Base-by-base conservation (phyloP, 2,113 vertebrate species). In the Pardalotus punctatus region DNA sequence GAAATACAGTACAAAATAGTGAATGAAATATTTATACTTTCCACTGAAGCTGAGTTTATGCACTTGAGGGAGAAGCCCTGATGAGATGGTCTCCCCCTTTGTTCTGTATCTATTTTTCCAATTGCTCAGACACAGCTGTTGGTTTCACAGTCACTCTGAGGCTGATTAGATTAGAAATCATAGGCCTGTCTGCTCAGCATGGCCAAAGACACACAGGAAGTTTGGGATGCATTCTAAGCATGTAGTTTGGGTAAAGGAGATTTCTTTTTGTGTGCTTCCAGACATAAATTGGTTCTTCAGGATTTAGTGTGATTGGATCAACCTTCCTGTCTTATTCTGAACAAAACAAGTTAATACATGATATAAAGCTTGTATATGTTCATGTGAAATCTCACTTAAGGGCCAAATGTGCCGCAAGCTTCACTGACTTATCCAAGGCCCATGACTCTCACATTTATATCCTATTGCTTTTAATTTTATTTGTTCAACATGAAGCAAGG, bases 11-110 rank as follows among this genome's bases (percentile, higher is more conserved):
- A 97, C 97, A 97, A 97, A 98, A 97, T 85, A 93, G 90, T 92
- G 93, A 97, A 97, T 98, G 96, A 98, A 98, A 97, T 98, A 98
- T 98, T 98, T 97, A 98, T 97, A 43, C 73, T 91, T 97, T 97
- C 93, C 65, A 95, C 72, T 95, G 96, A 96, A 97, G 94, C 90
- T 84, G 86, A 81, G 73, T 61, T 51, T 69, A 69, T 93, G 78
- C 81, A 96, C 94, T 96, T 81, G 95, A 95, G 95, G 93, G 95
- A 95, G 73, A 96, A 94, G 50, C 88, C 80, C 94, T 92, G 88
- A 95, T 95, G 94, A 93, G 93, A 91, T 87, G 86, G 96, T 96
- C 96, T 97, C 97, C 95, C 92, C 93, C 94, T 98, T 98, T 98
- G 97, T 97, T 97, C 97, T 94, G 56, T 94, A 87, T 97, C 97